phyloP scores from a whole-genome alignment of 2,797 vertebrate genomes.

The Lateolabrax maculatus region DNA sequence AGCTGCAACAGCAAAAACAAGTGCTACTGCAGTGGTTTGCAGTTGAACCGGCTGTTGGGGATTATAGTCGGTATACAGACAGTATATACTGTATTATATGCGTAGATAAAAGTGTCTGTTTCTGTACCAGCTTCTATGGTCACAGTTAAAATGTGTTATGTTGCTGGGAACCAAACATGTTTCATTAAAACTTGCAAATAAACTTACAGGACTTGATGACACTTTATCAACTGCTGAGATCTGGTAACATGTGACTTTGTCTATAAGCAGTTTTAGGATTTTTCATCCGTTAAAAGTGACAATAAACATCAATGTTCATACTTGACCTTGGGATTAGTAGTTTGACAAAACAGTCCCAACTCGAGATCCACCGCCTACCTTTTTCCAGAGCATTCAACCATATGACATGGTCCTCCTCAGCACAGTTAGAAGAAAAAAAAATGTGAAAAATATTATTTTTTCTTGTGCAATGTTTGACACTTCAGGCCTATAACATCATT shows the following conservation, averaged over 20 bases:
- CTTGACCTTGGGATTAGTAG: background rate
- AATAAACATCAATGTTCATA: background rate
- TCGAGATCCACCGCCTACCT: background rate
- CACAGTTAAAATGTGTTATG: background rate
- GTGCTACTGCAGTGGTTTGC: conserved; percentile 19
- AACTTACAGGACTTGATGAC: background rate
- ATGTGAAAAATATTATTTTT: background rate
- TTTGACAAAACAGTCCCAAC: background rate
- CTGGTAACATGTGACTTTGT: background rate
- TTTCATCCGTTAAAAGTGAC: too few species aligned
- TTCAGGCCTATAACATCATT: too few species aligned
- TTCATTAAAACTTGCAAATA: background rate
- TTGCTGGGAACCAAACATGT: background rate
- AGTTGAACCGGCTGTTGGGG: background rate
- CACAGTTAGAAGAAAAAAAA: background rate
- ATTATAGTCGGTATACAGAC: background rate
- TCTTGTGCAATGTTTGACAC: background rate
- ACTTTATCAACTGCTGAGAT: background rate
- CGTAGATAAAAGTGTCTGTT: conserved; percentile 3
- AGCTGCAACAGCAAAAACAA: conserved; percentile 30
- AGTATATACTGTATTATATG: background rate
- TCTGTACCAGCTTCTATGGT: background rate
- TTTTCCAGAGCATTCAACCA: background rate
- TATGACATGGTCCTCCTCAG: background rate
- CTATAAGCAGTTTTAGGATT: too few species aligned